These are phyloP conservation scores for Diplolepis rosae DNA, from an alignment of 2,888 invertebrate species.

Conservation along the genomic window DNA sequence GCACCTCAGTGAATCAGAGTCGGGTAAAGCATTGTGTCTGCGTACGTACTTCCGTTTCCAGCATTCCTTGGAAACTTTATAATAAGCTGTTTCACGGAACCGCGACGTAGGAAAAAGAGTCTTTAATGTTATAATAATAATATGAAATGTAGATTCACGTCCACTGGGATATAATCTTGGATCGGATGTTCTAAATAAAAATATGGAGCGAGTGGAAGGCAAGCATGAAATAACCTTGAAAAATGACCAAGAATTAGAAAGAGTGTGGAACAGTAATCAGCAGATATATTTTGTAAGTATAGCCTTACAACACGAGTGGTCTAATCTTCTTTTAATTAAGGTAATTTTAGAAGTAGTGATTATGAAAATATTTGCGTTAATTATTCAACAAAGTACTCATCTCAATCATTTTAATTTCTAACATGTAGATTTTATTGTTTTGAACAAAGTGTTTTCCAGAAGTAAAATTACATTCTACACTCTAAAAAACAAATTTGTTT, in stretches of 20 bases:
- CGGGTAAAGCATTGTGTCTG: slow-evolving; percentile 6
- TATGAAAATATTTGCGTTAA: background rate
- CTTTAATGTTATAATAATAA: slow-evolving; percentile 23
- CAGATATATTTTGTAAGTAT: background rate
- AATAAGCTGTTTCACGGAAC: slow-evolving; percentile 15
- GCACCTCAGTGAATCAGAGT: background rate
- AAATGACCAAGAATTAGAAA: slow-evolving; percentile 1
- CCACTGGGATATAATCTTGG: background rate
- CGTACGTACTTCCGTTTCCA: slow-evolving; percentile 17
- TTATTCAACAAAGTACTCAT: background rate
- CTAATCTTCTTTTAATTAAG: background rate
- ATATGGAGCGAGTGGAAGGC: background rate
- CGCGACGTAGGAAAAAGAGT: slow-evolving; percentile 12
- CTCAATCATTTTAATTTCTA: background rate
- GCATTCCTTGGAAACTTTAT: slow-evolving; percentile 13
- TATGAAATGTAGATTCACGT: slow-evolving; percentile 19
- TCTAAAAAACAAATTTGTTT: too few species aligned
- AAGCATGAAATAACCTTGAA: slow-evolving; percentile 6
- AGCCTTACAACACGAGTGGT: too few species aligned
- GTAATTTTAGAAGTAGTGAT: background rate
- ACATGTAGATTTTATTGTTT: background rate
- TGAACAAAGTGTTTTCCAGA: background rate
- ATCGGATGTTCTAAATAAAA: slow-evolving; percentile 23
- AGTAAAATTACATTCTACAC: too few species aligned
- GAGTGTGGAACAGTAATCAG: background rate